Evolutionary conservation across 2,888 invertebrate species (phyloP).

Genomic region (Cantharis nigra): DNA sequence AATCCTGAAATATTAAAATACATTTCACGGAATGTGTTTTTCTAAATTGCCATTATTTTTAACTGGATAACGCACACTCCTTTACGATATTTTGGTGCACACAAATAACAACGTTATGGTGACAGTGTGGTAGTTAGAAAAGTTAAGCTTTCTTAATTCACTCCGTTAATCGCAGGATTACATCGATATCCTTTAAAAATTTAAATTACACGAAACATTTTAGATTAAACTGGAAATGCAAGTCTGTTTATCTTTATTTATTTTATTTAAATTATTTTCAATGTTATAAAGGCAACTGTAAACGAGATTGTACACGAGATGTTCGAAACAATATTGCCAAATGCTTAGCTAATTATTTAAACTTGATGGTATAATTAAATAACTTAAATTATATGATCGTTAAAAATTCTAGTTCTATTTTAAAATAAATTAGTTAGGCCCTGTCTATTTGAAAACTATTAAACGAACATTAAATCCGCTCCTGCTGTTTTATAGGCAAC

Average conservation of each 20-base stretch:
- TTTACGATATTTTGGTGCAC: constrained; percentile 4
- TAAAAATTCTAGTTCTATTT: constrained; percentile 5
- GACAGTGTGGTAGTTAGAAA: constrained; percentile 23
- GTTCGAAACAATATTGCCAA: neutral
- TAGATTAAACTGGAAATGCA: constrained; percentile 19
- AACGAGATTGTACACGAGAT: neutral
- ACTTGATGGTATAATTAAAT: neutral
- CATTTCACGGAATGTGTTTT: neutral
- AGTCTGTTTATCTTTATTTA: neutral
- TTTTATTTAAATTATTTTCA: neutral
- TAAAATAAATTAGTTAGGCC: constrained; percentile 2
- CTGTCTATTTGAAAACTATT: constrained; percentile 19
- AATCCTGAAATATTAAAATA: neutral
- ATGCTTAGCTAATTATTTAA: neutral
- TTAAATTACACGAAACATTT: constrained; percentile 23
- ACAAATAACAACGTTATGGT: constrained; percentile 29
- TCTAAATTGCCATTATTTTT: neutral
- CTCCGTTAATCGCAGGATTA: constrained; percentile 28
- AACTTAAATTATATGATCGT: neutral
- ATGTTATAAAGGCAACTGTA: neutral
- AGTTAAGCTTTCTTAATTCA: constrained; percentile 21
- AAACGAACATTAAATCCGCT: constrained; percentile 19
- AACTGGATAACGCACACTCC: neutral
- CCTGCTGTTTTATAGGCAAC: constrained; percentile 26
- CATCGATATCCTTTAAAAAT: constrained; percentile 19